phyloP scores from a whole-genome alignment of 2,113 vertebrate species.

The Nymphicus hollandicus region DNA sequence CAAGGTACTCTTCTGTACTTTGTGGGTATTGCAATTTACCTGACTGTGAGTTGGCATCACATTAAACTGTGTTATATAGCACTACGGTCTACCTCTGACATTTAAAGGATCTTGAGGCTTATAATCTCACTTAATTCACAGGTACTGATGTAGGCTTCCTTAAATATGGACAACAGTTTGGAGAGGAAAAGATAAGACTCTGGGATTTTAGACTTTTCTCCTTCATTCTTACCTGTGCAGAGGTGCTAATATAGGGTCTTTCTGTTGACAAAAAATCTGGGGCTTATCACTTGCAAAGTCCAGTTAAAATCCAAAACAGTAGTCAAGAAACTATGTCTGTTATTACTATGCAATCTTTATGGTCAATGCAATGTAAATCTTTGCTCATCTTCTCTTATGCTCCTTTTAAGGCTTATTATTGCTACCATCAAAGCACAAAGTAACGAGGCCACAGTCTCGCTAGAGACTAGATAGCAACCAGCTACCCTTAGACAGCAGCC shows the following conservation, averaged over 20 bases:
- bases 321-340: neutral
- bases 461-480: neutral
- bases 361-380: neutral
- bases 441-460: neutral
- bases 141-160: neutral
- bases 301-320: neutral
- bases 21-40: neutral
- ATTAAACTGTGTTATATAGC: rapidly evolving
- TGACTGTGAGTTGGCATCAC: rapidly evolving
- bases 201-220: neutral
- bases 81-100: neutral
- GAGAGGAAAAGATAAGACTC: neutral
- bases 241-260: rapidly evolving
- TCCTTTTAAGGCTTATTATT: neutral
- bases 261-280: neutral
- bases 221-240: neutral
- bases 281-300: neutral
- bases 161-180: neutral
- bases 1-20: neutral
- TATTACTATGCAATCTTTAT: neutral
- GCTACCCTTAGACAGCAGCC: neutral
- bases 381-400: neutral
- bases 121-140: neutral
- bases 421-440: neutral
- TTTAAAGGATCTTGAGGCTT: neutral